A percentile compares a stretch with the other conserved stretches of the same genome.
Conservation (phyloP, 2,113 vertebrate species). For the Struthidea cinerea region DNA sequence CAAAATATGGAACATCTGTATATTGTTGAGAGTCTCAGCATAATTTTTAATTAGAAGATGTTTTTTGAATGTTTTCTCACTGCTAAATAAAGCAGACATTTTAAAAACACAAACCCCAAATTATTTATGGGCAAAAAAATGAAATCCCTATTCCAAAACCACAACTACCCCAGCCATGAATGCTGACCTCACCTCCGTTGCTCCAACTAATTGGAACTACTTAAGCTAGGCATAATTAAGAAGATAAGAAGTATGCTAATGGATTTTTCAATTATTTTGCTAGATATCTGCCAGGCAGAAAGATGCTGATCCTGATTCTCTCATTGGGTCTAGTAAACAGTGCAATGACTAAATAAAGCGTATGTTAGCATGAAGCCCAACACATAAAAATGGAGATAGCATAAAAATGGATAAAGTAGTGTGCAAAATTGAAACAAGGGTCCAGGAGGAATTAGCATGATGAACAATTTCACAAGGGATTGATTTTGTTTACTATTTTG, state of each 20-base stretch:
- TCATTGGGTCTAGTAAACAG: not conserved
- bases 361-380: not conserved
- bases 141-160: not conserved
- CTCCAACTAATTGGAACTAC: not conserved
- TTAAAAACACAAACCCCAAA: not conserved
- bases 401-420: not conserved
- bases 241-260: not conserved
- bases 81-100: constrained; percentile 1
- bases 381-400: not conserved
- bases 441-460: not conserved
- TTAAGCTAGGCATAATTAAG: not conserved
- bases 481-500: not conserved
- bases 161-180: not conserved
- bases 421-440: not conserved
- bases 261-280: not conserved
- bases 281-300: not conserved
- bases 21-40: not conserved
- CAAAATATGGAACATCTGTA: constrained; percentile 28
- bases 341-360: not conserved
- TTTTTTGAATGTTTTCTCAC: constrained; percentile 23
- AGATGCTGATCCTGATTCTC: not conserved
- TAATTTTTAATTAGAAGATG: constrained; percentile 34
- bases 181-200: not conserved
- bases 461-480: not conserved
- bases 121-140: not conserved